Conservation (phyloP, 2,888 invertebrate genomes). For the Campoplex capitator region DNA sequence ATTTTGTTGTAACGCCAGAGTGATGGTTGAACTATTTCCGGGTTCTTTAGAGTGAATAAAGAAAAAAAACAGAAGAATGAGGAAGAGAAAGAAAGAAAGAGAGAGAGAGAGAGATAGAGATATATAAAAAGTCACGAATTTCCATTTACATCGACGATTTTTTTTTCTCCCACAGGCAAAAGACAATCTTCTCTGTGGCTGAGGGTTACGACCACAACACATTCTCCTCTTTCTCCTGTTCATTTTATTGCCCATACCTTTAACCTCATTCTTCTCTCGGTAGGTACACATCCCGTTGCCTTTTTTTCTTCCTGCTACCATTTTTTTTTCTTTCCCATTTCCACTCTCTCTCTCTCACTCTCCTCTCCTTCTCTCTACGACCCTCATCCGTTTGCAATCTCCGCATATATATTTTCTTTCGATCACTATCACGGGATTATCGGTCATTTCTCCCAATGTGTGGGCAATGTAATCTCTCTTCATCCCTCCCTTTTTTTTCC, state of each 20-base stretch:
- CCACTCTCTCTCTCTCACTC: neutral
- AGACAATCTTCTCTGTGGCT: slow-evolving; percentile 54
- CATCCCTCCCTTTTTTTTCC: neutral
- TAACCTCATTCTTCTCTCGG: slow-evolving; percentile 30
- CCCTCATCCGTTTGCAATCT: slow-evolving; percentile 52
- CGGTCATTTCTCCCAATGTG: slow-evolving; percentile 49
- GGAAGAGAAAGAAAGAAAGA: neutral
- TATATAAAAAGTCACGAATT: slow-evolving; percentile 53
- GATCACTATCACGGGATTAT: slow-evolving; percentile 55
- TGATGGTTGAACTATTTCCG: slow-evolving; percentile 14
- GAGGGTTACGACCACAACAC: slow-evolving; percentile 33
- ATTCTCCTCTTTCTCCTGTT: slow-evolving; percentile 14
- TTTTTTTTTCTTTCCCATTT: neutral
- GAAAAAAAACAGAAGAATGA: neutral
- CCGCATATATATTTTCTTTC: slow-evolving; percentile 39
- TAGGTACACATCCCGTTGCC: neutral
- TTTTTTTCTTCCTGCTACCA: neutral
- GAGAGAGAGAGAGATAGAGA: neutral
- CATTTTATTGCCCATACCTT: slow-evolving; percentile 18
- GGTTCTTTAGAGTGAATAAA: neutral
- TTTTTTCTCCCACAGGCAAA: slow-evolving; percentile 45
- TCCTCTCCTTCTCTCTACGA: slow-evolving; percentile 16
- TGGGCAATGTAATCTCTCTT: slow-evolving; percentile 1
- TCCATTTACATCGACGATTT: slow-evolving; percentile 60
- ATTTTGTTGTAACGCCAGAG: neutral